Percentiles rank a stretch among this genome's conserved stretches.
phyloP scores from a whole-genome alignment of 2,888 invertebrate species.

The Gandaritis pyraliata region DNA sequence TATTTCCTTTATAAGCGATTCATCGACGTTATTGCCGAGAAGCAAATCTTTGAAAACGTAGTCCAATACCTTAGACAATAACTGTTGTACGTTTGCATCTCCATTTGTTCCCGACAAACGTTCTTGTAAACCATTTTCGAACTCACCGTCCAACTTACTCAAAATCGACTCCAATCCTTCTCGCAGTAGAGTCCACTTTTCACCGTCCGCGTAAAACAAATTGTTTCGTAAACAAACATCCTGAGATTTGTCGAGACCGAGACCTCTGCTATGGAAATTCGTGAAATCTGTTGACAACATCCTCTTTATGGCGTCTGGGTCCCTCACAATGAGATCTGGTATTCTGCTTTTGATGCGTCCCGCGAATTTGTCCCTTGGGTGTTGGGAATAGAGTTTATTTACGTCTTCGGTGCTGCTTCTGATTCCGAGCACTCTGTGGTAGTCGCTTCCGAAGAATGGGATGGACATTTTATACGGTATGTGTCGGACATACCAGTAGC shows the following conservation, averaged over 20 bases:
- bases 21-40: conserved; percentile 61
- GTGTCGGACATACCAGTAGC: conserved; percentile 78
- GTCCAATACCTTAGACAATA: conserved; percentile 79
- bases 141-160: conserved; percentile 59
- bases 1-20: conserved; percentile 58
- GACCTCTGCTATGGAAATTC: conserved; percentile 79
- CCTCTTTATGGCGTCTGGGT: conserved; percentile 72
- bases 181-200: conserved; percentile 76
- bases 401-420: conserved; percentile 70
- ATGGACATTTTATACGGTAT: conserved; percentile 68
- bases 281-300: conserved; percentile 77
- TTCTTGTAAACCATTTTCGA: conserved; percentile 70
- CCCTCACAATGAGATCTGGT: conserved; percentile 76
- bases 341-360: conserved; percentile 75
- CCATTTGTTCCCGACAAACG: conserved; percentile 81
- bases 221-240: conserved; percentile 83
- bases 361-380: conserved; percentile 68
- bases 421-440: conserved; percentile 67
- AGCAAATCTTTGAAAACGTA: conserved; percentile 74
- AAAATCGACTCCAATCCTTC: conserved; percentile 69
- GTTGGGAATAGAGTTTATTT: conserved; percentile 59
- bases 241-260: conserved; percentile 79
- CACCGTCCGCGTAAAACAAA: conserved; percentile 79
- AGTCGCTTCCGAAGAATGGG: conserved; percentile 75
- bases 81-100: conserved; percentile 77